Percentiles rank a stretch among this genome's conserved stretches.
These are phyloP conservation scores for Cyphomyrus plagiostoma DNA, from an alignment of 2,113 vertebrate genomes.

Conservation along the genomic window DNA sequence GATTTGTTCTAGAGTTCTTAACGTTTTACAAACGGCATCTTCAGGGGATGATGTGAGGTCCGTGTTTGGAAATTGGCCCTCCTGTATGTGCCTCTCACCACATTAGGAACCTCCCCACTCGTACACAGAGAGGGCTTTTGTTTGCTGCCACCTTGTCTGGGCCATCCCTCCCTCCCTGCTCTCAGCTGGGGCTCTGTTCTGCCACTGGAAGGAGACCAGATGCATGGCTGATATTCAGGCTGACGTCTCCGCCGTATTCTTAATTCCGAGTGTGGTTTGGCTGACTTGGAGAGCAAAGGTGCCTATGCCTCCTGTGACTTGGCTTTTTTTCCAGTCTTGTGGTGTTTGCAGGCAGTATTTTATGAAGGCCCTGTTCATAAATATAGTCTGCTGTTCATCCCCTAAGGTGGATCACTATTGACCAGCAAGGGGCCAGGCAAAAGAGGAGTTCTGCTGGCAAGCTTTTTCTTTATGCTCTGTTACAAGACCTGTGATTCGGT, in stretches of 20 bases:
- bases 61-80: background rate
- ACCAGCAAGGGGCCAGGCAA: background rate
- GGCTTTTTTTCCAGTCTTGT: background rate
- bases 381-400: background rate
- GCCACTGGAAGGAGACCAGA: background rate
- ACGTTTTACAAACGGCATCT: background rate
- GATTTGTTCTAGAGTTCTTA: background rate
- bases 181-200: background rate
- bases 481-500: background rate
- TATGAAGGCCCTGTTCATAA: background rate
- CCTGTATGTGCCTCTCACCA: background rate
- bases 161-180: background rate
- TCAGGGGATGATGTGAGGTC: background rate
- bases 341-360: background rate
- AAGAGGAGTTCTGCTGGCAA: background rate
- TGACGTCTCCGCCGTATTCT: background rate
- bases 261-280: background rate
- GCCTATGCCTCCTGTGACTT: background rate
- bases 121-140: conserved; percentile 29
- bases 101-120: background rate
- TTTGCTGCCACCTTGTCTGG: conserved; percentile 8
- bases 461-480: background rate
- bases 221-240: background rate
- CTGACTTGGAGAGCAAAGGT: background rate
- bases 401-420: background rate